Conservation (phyloP, 2,888 invertebrate genomes). For the Phorcus lineatus region DNA sequence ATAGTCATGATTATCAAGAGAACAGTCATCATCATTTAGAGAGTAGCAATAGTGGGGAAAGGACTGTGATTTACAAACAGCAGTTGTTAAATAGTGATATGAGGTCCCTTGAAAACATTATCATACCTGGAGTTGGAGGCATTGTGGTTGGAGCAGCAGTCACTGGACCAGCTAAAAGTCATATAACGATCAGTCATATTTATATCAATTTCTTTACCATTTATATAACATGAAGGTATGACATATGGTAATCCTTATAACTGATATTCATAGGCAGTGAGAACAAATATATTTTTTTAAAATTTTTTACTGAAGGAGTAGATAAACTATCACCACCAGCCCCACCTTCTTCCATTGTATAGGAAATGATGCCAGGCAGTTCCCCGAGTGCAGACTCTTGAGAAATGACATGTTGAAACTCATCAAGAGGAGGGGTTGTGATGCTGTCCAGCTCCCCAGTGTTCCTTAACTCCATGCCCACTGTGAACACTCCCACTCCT, state of each 20-base stretch:
- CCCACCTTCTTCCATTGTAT: slow-evolving; percentile 13
- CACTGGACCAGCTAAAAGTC: slow-evolving; percentile 7
- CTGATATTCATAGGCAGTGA: no score
- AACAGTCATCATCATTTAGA: no score
- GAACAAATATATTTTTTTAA: no score
- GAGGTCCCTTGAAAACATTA: no score
- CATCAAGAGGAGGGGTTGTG: slow-evolving; percentile 51
- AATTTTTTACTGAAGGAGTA: no score
- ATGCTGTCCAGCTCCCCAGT: slow-evolving; percentile 52
- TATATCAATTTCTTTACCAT: no score
- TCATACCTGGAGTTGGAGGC: slow-evolving; percentile 9
- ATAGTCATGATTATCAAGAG: no score
- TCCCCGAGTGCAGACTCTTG: slow-evolving; percentile 44
- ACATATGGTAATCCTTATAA: no score
- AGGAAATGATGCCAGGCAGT: slow-evolving; percentile 43
- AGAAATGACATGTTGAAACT: slow-evolving; percentile 44
- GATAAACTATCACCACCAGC: no score
- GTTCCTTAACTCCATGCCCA: slow-evolving; percentile 57
- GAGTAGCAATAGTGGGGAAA: background rate
- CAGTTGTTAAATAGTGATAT: no score
- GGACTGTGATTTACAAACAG: background rate
- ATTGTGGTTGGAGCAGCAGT: background rate
- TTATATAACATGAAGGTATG: no score
- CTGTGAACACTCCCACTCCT: slow-evolving; percentile 58
- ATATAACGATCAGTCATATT: no score